phyloP scores from a whole-genome alignment of 30 jellyfish, hydroid and myxozoan genomes.

The Pelagia noctiluca region DNA sequence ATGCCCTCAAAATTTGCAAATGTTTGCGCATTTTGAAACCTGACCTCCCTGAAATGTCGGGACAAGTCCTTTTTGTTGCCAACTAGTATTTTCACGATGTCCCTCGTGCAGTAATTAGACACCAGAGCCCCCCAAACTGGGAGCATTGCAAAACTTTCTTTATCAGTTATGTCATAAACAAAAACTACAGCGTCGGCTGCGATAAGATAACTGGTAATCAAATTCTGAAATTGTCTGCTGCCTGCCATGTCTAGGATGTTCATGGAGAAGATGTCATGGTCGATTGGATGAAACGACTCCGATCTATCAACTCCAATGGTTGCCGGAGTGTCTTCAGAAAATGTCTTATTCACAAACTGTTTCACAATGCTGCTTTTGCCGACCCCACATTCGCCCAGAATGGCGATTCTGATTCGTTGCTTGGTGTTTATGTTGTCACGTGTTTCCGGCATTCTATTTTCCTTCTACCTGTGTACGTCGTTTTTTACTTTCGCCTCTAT shows the following conservation, averaged over 20 bases:
- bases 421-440: neutral
- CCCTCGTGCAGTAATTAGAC: slow-evolving; percentile 22
- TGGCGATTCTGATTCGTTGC: slow-evolving; percentile 22
- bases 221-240: slow-evolving; percentile 56
- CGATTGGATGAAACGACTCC: slow-evolving; percentile 11
- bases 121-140: slow-evolving; percentile 81
- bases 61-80: slow-evolving; percentile 84
- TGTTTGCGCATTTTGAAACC: slow-evolving; percentile 71
- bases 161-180: slow-evolving; percentile 79
- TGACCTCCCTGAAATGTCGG: slow-evolving; percentile 62
- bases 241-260: slow-evolving; percentile 84
- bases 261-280: slow-evolving; percentile 25
- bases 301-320: slow-evolving; percentile 85
- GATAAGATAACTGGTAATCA: slow-evolving; percentile 59
- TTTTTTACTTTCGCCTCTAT: too few species aligned
- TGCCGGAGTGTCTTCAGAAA: slow-evolving; percentile 34
- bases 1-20: slow-evolving; percentile 90
- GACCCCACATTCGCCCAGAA: slow-evolving; percentile 85
- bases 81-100: slow-evolving; percentile 70
- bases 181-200: slow-evolving; percentile 82
- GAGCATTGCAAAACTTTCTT: slow-evolving; percentile 80
- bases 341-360: slow-evolving; percentile 32
- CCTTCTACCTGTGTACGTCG: too few species aligned
- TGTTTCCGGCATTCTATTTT: neutral
- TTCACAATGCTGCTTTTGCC: slow-evolving; percentile 79